Conservation (phyloP, 2,113 vertebrate species). For the Psilopogon haemacephalus region DNA sequence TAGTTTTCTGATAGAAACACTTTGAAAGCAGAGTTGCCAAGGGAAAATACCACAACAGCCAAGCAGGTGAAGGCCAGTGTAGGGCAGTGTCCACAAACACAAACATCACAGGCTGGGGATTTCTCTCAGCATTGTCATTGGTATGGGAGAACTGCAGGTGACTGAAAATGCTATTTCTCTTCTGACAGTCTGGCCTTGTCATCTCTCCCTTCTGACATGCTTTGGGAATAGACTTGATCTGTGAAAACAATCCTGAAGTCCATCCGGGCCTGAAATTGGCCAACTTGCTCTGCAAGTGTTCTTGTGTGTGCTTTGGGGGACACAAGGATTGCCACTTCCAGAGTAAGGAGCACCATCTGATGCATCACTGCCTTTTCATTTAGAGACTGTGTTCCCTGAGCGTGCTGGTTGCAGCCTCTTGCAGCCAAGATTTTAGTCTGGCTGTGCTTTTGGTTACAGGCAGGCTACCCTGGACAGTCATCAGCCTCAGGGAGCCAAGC, state of each 20-base stretch:
- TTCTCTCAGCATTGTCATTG: background rate
- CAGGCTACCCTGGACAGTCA: background rate
- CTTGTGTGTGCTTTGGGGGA: background rate
- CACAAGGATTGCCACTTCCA: background rate
- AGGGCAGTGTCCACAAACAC: background rate
- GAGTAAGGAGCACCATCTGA: background rate
- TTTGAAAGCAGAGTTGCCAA: background rate
- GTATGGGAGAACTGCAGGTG: background rate
- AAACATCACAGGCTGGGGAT: background rate
- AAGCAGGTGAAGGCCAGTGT: background rate
- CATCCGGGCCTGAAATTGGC: background rate
- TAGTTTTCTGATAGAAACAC: background rate
- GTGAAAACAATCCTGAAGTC: background rate
- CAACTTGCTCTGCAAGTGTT: background rate
- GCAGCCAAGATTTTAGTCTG: background rate
- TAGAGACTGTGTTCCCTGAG: background rate
- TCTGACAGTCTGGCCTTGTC: background rate
- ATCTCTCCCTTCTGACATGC: background rate
- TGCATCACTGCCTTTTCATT: background rate
- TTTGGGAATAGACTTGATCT: background rate
- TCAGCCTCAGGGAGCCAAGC: background rate
- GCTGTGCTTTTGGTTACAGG: background rate
- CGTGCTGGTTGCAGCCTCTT: background rate
- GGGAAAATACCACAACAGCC: background rate
- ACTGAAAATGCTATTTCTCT: background rate